These are phyloP conservation scores for Meiosimyza decipiens DNA, from an alignment of 2,888 invertebrate genomes.

Conservation along the genomic window DNA sequence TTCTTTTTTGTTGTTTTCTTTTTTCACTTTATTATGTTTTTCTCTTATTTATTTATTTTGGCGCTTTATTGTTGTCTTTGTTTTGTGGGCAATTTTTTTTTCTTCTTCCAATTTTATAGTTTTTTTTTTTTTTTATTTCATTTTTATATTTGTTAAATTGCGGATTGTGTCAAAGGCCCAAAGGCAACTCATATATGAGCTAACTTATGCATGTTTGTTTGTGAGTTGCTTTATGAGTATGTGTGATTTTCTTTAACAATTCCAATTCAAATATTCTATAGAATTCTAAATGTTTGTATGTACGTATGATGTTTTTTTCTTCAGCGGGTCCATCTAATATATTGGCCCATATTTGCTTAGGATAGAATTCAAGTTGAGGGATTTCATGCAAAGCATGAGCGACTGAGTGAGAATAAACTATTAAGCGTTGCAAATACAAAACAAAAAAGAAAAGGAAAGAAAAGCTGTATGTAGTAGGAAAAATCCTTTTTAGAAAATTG, in stretches of 20 bases:
- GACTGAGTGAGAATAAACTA: conserved; percentile 11
- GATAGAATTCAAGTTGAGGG: too few species aligned
- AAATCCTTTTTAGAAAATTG: conserved; percentile 52
- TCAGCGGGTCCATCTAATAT: not conserved
- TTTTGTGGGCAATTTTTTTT: conserved; percentile 32
- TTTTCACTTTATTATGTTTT: conserved; percentile 27
- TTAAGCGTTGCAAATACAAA: conserved; percentile 6
- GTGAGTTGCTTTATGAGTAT: not conserved
- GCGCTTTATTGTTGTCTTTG: not conserved
- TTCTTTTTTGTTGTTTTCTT: conserved; percentile 5
- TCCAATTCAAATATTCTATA: not conserved
- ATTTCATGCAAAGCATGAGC: too few species aligned
- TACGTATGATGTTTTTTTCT: conserved; percentile 33
- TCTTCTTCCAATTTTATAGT: conserved; percentile 37
- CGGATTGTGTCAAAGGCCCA: conserved; percentile 27
- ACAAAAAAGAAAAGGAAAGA: not conserved
- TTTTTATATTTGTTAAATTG: conserved; percentile 32
- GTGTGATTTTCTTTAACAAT: conserved; percentile 11
- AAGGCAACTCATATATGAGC: conserved; percentile 1
- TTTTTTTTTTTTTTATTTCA: conserved; percentile 42
- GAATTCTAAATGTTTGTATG: conserved; percentile 36
- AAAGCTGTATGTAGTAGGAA: too few species aligned
- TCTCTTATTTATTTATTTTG: not conserved
- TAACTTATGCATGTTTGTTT: not conserved
- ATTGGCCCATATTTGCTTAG: too few species aligned